phyloP scores from a whole-genome alignment of 2,797 vertebrate genomes.

The Halcyon badia region DNA sequence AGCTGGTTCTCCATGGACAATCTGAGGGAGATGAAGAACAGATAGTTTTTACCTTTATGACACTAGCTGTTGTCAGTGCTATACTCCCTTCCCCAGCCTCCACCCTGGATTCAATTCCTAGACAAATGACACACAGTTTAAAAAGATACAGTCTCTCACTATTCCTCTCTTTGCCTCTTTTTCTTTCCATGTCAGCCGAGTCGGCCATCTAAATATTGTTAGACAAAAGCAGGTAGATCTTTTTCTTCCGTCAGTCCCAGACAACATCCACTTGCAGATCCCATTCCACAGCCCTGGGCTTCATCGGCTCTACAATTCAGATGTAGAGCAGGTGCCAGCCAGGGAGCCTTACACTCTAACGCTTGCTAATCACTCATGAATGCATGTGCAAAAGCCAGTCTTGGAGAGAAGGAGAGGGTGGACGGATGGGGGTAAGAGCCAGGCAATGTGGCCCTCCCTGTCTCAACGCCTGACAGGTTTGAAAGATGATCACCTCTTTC shows the following conservation, averaged over 20 bases:
- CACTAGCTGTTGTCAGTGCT: background rate
- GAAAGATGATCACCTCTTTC: background rate
- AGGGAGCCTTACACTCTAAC: conserved; percentile 28
- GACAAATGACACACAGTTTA: background rate
- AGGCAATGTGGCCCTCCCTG: background rate
- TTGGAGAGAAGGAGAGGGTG: background rate
- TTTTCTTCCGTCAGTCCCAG: conserved; percentile 60
- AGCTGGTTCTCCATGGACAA: background rate
- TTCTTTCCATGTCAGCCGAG: background rate
- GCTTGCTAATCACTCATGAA: conserved; percentile 57
- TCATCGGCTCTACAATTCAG: conserved; percentile 37
- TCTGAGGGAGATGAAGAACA: background rate
- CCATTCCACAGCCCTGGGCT: conserved; percentile 57
- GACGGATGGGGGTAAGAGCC: background rate
- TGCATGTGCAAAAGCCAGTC: conserved; percentile 18
- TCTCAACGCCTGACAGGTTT: background rate
- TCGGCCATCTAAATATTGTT: background rate
- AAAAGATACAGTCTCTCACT: background rate
- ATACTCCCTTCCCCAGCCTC: background rate
- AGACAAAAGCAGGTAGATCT: conserved; percentile 64
- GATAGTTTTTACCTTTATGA: background rate
- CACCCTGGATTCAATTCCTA: background rate
- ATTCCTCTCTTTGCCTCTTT: background rate
- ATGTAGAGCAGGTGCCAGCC: conserved; percentile 60
- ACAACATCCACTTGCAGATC: conserved; percentile 60